Base-by-base conservation (phyloP, 2,888 invertebrate species). In the Abrostola tripartita region DNA sequence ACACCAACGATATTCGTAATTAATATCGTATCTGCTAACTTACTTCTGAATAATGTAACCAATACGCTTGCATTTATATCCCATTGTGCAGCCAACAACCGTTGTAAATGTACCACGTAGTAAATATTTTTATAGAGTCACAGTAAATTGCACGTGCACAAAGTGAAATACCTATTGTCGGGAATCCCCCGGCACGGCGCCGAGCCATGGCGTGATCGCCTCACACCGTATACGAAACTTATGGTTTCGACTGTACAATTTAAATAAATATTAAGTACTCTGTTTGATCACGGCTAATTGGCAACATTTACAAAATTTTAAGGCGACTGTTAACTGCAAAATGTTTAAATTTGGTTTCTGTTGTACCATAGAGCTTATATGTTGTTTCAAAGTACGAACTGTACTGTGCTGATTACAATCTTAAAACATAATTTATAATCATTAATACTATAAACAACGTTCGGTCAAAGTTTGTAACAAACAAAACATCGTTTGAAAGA, bases 231-330 rank as follows among this genome's bases (percentile, higher is more conserved):
- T 88, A 88, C 88, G 86, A 88, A 89, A 88, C 83, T 84, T 83
- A 86, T 83, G 81, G 84, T 85, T 89, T 85, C 76, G 84, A 80
- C 81, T 83, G 83, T 86, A 84, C 88, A 85, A 87, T 88, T 87
- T 84, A 88, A 82, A 85, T 85, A 84, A 82, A 85, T 85, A 82
- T 79, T 75, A 83, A 83, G 76, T 78, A 78, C 81, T 81, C 74
- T 81, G 79, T 82, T 74, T 76, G 79, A 85, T 85, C 83, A 80
- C 67, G 73, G 68, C 74, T 85, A 85, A 86, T 86, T 85, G 79
- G 78, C 69, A 79, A 75, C 73, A 70, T 82, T 83, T 82, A 69
- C 64, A 63, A 76, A 76, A 76, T 72, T 74, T 76, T 74, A 54
- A 53, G 41, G 58, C 40, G 56, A 74, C 80, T 67, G 65, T 58